Conservation (phyloP, 23 tunicate genomes). For the Oikopleura albicans region DNA sequence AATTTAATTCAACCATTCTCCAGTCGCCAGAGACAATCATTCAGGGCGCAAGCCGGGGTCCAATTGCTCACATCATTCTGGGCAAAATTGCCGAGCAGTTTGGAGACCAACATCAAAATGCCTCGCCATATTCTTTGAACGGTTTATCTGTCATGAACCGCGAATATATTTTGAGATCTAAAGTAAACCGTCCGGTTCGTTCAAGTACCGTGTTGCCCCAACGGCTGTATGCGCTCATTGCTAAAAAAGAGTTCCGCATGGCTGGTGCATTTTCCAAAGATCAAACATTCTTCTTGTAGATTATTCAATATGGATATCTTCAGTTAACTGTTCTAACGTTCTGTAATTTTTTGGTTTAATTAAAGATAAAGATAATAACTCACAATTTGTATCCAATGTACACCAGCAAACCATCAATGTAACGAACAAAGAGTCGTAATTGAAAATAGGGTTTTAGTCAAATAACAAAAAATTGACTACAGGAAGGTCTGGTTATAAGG, state of each 20-base stretch:
- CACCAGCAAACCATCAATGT: too few species aligned
- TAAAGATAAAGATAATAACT: too few species aligned
- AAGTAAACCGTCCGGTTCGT: slow-evolving; percentile 24
- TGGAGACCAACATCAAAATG: background rate
- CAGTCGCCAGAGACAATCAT: background rate
- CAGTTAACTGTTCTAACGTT: too few species aligned
- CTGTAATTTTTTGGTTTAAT: too few species aligned
- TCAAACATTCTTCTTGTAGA: slow-evolving; percentile 38
- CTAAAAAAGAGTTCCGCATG: slow-evolving; percentile 45
- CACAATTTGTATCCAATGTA: too few species aligned
- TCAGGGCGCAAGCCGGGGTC: background rate
- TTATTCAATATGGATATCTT: too few species aligned
- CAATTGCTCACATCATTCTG: background rate
- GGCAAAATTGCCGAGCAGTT: background rate
- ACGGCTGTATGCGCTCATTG: slow-evolving; percentile 48
- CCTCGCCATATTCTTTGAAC: background rate
- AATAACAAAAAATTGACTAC: too few species aligned
- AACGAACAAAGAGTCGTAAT: too few species aligned
- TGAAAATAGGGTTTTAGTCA: too few species aligned
- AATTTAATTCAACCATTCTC: background rate
- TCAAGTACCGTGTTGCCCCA: slow-evolving; percentile 48
- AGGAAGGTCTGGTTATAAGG: too few species aligned
- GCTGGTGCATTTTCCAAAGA: slow-evolving; percentile 51
- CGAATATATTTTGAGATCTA: slow-evolving; percentile 52
- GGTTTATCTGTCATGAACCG: slow-evolving; percentile 25